phyloP scores from a whole-genome alignment of 1,140 invertebrate species.

The Zaprionus inermis region DNA sequence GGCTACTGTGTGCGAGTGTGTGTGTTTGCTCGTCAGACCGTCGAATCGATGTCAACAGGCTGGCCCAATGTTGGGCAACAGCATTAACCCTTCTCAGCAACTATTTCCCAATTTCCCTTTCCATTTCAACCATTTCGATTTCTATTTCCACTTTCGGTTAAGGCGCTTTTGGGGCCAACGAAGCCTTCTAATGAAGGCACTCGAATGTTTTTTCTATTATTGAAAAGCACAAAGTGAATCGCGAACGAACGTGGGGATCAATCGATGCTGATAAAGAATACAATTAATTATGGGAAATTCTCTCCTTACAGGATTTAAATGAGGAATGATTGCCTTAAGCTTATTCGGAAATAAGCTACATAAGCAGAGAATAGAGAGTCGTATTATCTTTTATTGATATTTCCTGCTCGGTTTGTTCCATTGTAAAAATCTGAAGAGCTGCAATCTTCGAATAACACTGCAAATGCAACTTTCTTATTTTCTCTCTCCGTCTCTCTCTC shows the following conservation, averaged over 20 bases:
- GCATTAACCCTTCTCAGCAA: conserved; percentile 33
- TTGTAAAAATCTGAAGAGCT: background rate
- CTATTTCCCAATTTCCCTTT: conserved; percentile 26
- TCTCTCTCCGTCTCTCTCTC: too few relatives aligned
- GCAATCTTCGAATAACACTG: conserved; percentile 35
- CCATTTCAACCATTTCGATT: background rate
- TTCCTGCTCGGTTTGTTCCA: background rate
- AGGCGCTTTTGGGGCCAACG: background rate
- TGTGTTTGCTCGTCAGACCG: background rate
- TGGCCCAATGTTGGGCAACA: conserved; percentile 13
- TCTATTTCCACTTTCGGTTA: conserved; percentile 31
- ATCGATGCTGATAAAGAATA: background rate
- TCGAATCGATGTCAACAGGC: conserved; percentile 43
- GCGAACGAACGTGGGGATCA: background rate
- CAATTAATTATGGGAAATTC: background rate
- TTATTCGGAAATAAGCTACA: background rate
- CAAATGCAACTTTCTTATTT: conserved; percentile 35
- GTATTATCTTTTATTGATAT: background rate
- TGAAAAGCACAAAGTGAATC: conserved; percentile 11
- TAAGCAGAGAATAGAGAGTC: background rate
- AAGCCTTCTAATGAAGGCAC: conserved; percentile 4
- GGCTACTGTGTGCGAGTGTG: conserved; percentile 8
- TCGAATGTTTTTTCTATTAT: conserved; percentile 30
- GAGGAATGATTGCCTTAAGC: background rate
- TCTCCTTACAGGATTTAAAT: background rate